Evolutionary conservation across 2,888 invertebrate genomes (phyloP).

Genomic region (Ganaspis brasiliensis): DNA sequence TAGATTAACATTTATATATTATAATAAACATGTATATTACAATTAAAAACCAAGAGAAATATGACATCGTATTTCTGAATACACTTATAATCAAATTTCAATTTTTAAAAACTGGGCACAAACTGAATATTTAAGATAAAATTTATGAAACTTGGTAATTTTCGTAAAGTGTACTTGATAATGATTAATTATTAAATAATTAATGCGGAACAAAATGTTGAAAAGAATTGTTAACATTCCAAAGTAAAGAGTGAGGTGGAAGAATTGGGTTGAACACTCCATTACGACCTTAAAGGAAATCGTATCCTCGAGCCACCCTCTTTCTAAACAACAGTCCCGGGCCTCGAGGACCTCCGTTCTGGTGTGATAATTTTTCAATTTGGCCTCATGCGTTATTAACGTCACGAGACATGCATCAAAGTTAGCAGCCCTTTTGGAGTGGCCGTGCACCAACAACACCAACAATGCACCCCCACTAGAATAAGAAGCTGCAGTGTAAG

Average conservation of each 20-base stretch:
- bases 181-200: no score
- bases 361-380: slow-evolving; percentile 81
- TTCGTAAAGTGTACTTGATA: no score
- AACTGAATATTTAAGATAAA: no score
- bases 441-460: slow-evolving; percentile 63
- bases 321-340: slow-evolving; percentile 63
- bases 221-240: background rate
- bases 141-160: no score
- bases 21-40: no score
- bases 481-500: slow-evolving; percentile 72
- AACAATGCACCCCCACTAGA: slow-evolving; percentile 66
- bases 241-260: slow-evolving; percentile 27
- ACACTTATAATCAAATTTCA: no score
- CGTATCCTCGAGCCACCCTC: slow-evolving; percentile 47
- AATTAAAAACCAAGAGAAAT: no score
- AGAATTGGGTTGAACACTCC: slow-evolving; percentile 40
- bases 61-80: no score
- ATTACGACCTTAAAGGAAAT: slow-evolving; percentile 44
- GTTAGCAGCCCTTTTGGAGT: slow-evolving; percentile 72
- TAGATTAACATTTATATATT: no score
- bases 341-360: slow-evolving; percentile 61
- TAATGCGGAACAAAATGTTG: background rate
- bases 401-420: slow-evolving; percentile 61
- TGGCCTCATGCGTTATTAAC: slow-evolving; percentile 78
- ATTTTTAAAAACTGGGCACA: no score